Evolutionary conservation across 1,140 invertebrate genomes (phyloP).

Genomic region (Drosophila carrolli): DNA sequence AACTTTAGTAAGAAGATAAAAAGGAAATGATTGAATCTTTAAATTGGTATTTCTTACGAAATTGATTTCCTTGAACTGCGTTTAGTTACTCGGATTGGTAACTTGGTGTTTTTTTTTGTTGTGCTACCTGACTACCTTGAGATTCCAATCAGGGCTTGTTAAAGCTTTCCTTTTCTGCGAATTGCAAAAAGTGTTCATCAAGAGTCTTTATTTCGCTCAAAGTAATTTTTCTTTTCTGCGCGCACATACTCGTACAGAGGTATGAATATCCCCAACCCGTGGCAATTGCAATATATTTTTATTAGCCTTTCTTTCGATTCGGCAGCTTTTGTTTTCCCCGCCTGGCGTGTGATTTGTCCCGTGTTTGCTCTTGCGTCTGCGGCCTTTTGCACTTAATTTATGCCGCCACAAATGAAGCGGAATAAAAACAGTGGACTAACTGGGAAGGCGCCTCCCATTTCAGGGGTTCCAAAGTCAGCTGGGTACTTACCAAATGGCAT

Average conservation of each 20-base stretch:
- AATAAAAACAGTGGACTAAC: constrained; percentile 63
- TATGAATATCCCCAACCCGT: not conserved
- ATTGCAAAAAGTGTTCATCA: constrained; percentile 50
- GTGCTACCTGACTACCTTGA: constrained; percentile 3
- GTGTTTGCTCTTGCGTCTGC: constrained; percentile 51
- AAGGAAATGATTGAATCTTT: constrained; percentile 9
- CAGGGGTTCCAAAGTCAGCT: constrained; percentile 32
- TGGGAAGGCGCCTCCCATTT: not conserved
- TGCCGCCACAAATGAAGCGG: constrained; percentile 72
- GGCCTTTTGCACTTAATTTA: constrained; percentile 76
- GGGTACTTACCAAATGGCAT: constrained; percentile 67
- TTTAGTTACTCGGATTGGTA: constrained; percentile 52
- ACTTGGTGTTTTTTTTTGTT: not conserved
- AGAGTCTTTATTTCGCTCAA: constrained; percentile 41
- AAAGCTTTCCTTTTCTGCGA: constrained; percentile 52
- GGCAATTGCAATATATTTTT: constrained; percentile 53
- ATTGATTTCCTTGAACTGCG: constrained; percentile 40
- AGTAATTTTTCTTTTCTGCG: constrained; percentile 39
- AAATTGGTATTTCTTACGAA: constrained; percentile 36
- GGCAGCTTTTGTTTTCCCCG: constrained; percentile 32
- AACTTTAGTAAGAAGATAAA: not conserved
- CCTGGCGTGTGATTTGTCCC: constrained; percentile 35
- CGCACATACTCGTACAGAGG: constrained; percentile 29
- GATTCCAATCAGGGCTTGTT: constrained; percentile 15
- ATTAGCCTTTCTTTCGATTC: constrained; percentile 48